Evolutionary conservation across 2,113 vertebrate genomes (phyloP).

Genomic region (Mobula birostris): DNA sequence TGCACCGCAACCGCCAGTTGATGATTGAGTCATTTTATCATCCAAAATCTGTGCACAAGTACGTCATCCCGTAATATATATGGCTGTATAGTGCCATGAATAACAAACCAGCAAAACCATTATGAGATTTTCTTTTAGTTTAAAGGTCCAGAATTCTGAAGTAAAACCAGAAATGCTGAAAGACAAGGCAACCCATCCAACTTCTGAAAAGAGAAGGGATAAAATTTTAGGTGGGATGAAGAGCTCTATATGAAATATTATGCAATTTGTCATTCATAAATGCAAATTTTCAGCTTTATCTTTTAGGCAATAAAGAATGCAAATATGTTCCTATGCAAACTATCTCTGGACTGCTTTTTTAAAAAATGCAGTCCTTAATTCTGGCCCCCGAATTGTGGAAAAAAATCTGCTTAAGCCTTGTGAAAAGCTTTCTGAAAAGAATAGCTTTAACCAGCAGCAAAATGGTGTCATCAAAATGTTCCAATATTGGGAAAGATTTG

Average conservation of each 20-base stretch:
- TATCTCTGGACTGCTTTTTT: not conserved
- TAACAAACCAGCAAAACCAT: not conserved
- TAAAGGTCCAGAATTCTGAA: not conserved
- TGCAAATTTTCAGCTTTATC: not conserved
- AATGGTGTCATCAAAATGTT: not conserved
- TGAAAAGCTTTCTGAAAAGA: not conserved
- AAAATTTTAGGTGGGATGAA: not conserved
- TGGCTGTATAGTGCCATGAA: not conserved
- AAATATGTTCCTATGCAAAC: not conserved
- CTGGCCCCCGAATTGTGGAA: not conserved
- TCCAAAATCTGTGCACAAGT: not conserved
- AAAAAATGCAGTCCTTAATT: not conserved
- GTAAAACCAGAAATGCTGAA: not conserved
- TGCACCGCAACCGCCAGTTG: not conserved
- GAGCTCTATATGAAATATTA: not conserved
- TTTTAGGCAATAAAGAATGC: not conserved
- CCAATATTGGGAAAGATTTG: not conserved
- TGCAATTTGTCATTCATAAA: not conserved
- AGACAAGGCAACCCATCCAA: not conserved
- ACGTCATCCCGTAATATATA: not conserved
- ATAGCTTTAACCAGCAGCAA: not conserved
- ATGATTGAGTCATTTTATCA: not conserved
- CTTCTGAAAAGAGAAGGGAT: not conserved
- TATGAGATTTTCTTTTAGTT: not conserved
- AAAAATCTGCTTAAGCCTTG: not conserved